Evolutionary conservation across 2,113 vertebrate species (phyloP), one percentile per base, ranked within the genome.

Genomic region (Gymnocephalus cernua): DNA sequence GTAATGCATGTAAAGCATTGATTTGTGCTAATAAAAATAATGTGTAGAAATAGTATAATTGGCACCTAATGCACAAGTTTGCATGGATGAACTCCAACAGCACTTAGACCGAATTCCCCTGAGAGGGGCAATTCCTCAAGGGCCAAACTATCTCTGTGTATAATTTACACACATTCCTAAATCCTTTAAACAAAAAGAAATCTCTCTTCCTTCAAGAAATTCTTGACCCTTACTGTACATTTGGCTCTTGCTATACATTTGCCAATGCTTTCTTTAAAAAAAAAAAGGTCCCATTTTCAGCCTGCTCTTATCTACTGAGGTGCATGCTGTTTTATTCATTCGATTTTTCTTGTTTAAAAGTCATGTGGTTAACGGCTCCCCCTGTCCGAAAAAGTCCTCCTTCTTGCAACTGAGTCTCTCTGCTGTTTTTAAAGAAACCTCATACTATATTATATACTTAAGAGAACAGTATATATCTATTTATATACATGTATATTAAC

Each of bases 291-390:
- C 70, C 74, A 63, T 54, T 71, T 41, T 80, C 92, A 90, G 90
- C 74, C 74, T 35, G 68, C 38, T 64, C 77, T 3, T 47, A 67
- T 81, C 75, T 81, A 84, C 87, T 85, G 88, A 78, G 93, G 93
- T 95, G 93, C 93, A 91, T 95, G 93, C 91, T 93, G 93, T 95
- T 95, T 89, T 45, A 23, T 88, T 79, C 0, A 35, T 72, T 83
- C 75, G 35, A 29, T 83, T 51, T 84, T 48, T 69, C 8, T 58
- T 69, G 21, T 90, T 74, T 82, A 1, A 65, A 65, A 41, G 19
- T 82, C 59, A 69, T 72, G 80, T 84, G 92, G 92, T 93, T 94
- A 93, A 94, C 92, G 44, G 83, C 79, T 91, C 90, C 91, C 85
- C 91, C 92, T 94, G 91, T 94, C 91, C 90, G 61, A 82, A 89